Base-by-base conservation (phyloP, 1,140 invertebrate genomes). In the Harpegnathos saltator region DNA sequence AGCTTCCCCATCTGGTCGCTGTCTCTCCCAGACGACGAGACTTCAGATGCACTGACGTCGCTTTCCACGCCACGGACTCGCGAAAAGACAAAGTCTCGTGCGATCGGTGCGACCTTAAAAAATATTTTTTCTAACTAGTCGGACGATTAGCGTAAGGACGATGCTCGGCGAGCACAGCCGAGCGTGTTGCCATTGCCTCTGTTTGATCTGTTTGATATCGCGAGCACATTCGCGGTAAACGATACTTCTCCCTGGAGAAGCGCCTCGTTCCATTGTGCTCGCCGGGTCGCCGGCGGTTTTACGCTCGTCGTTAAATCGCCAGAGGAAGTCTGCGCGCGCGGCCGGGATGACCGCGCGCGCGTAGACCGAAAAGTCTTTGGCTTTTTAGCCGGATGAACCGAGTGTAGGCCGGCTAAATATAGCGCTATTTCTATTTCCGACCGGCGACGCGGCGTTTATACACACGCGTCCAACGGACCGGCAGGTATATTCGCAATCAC, bases 401-500 rank as follows among this genome's bases (percentile, higher is more conserved):
- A 93, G 92, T 93, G 91, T 94, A 93, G 94, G 92, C 91, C 91
- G 92, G 73, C 89, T 94, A 94, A 94, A 91, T 92, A 91, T 94
- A 94, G 87, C 59, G 63, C 71, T 71, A 92, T 91, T 91, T 93
- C 93, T 94, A 94, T 93, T 93, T 93, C 90, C 19, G 72, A 83
- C 90, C 90, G 83, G 78, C 77, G 83, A 75, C 77, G 61, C 84
- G 84, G 88, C 89, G 89, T 65, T 84, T 91, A 87, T 89, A 91
- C 84, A 91, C 84, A 89, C 90, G 84, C 68, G 78, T 78, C 74
- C 72, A 62, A 77, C 85, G 66, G 56, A 29, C 48, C 71, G 24
- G 56, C 83, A 71, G 63, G 69, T 90, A 89, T 85, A 85, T 92
- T 91, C 86, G 77, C 86, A 86, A 91, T 91, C 85, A 85, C 74